Base-by-base conservation (phyloP, 2,888 invertebrate species). In the Fabriciana adippe region DNA sequence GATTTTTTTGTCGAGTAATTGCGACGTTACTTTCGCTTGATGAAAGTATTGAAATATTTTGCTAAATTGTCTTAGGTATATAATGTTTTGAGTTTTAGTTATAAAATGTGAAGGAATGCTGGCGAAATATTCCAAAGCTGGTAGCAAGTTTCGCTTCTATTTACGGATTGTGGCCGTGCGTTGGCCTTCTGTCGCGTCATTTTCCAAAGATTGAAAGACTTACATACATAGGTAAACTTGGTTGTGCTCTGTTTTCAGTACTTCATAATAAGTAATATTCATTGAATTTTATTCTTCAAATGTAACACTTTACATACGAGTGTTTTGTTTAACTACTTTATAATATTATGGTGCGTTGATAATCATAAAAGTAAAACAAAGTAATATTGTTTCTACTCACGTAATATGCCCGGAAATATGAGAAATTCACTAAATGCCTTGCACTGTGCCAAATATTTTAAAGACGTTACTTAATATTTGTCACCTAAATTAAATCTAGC, bases 131-230 rank as follows among this genome's bases (percentile, higher is more conserved):
- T 81, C 85, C 84, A 84, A 86, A 86, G 85, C 85, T 84, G 86
- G 86, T 85, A 85, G 86, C 83, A 85, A 89, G 86, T 86, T 87
- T 87, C 86, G 81, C 76, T 83, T 85, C 91, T 91, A 91, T 91
- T 91, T 91, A 85, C 77, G 87, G 86, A 82, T 80, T 77, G 80
- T 81, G 79, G 79, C 80, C 81, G 89, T 90, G 85, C 90, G 80
- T 90, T 89, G 89, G 90, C 91, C 90, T 89, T 88, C 86, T 85
- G 82, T 74, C 77, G 82, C 81, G 85, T 86, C 84, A 83, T 88
- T 87, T 88, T 87, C 84, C 84, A 87, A 70, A 73, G 64, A 70
- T 57, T 68, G 66, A 65, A 68, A 73, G 31, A 59, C 51, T 68
- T 68, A 53, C 47, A 50, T 60, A 26, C 48, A 35, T 18, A 66